phyloP scores from a whole-genome alignment of 2,113 vertebrate species.

The Triplophysa dalaica region DNA sequence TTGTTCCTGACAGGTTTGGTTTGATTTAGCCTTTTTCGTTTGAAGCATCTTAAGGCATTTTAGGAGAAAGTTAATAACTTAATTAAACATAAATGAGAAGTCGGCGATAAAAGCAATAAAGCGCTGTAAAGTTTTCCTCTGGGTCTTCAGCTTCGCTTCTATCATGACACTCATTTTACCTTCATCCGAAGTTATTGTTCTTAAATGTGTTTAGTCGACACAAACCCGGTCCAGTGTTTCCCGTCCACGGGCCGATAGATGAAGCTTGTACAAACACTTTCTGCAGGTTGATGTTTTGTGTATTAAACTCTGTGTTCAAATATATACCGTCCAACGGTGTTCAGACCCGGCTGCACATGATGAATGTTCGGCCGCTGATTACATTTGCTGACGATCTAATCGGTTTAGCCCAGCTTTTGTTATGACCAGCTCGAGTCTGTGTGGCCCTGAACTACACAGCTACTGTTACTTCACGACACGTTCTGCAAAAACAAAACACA shows the following conservation, averaged over 20 bases:
- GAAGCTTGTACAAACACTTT: conserved; percentile 19
- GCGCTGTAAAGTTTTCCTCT: conserved; percentile 20
- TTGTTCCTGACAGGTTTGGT: not conserved
- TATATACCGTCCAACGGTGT: not conserved
- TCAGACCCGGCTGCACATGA: conserved; percentile 24
- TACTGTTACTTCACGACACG: not conserved
- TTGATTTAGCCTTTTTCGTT: not conserved
- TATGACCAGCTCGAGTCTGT: conserved; percentile 8
- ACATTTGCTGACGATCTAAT: conserved; percentile 15
- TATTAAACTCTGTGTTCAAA: conserved; percentile 22
- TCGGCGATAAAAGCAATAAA: not conserved
- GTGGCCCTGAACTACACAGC: not conserved
- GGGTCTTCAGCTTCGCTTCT: not conserved
- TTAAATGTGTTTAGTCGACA: conserved; percentile 30
- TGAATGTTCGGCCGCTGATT: conserved; percentile 24
- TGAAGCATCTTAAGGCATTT: not conserved
- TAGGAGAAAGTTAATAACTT: not conserved
- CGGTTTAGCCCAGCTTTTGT: conserved; percentile 16
- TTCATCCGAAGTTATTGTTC: conserved; percentile 13
- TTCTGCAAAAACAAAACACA: not conserved
- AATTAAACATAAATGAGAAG: not conserved
- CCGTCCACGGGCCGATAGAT: not conserved
- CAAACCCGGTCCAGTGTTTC: not conserved
- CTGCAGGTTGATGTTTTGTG: conserved; percentile 15
- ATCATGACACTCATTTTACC: not conserved